phyloP scores from a whole-genome alignment of 2,888 invertebrate genomes.

The Clunio marinus region DNA sequence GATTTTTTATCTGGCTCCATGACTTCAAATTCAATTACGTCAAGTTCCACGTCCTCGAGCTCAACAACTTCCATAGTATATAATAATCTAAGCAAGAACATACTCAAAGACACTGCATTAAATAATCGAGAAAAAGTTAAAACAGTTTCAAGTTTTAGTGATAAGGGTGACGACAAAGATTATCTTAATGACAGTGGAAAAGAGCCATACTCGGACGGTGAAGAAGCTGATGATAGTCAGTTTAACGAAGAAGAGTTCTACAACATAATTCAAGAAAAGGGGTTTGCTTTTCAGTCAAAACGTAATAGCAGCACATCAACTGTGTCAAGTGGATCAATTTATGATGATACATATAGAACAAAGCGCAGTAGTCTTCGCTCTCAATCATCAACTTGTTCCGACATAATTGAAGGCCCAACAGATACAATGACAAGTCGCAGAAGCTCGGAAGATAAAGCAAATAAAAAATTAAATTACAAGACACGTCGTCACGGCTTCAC shows the following conservation, averaged over 20 bases:
- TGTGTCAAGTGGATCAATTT: conserved; percentile 31
- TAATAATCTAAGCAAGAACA: conserved; percentile 22
- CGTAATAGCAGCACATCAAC: conserved; percentile 38
- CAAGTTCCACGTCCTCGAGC: conserved; percentile 26
- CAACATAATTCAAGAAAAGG: conserved; percentile 35
- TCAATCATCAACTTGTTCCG: conserved; percentile 36
- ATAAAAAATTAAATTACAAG: conserved; percentile 37
- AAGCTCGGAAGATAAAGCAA: conserved; percentile 33
- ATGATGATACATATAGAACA: conserved; percentile 34
- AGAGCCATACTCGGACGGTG: conserved; percentile 27
- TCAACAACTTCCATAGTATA: conserved; percentile 22
- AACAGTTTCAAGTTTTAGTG: not conserved
- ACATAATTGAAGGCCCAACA: conserved; percentile 23
- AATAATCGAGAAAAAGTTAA: not conserved
- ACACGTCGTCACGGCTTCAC: conserved; percentile 26
- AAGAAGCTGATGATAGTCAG: conserved; percentile 34
- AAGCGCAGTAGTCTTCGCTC: conserved; percentile 33
- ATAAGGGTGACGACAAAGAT: not conserved
- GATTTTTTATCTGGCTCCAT: not conserved
- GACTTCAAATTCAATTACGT: conserved; percentile 1
- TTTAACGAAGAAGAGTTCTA: conserved; percentile 37
- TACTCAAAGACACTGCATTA: not conserved
- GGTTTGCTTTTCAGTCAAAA: conserved; percentile 32
- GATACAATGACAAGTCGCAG: conserved; percentile 9
- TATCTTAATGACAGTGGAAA: conserved; percentile 23